Conservation (phyloP, 2,113 vertebrate species). For the Ceyx cyanopectus region DNA sequence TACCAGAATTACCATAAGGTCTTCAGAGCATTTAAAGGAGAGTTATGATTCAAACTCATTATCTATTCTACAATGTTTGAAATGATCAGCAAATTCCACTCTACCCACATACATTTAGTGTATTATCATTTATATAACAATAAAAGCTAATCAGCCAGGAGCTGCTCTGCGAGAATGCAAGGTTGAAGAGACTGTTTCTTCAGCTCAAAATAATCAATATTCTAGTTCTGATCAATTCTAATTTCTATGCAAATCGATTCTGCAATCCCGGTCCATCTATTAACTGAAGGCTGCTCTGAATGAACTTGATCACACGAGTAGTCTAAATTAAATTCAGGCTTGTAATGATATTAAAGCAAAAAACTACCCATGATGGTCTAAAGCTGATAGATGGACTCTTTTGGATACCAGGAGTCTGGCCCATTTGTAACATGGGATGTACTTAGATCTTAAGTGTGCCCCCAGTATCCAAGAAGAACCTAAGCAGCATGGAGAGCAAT, state of each 20-base stretch:
- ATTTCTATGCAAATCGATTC: constrained; percentile 45
- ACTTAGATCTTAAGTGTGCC: not conserved
- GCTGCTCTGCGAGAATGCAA: not conserved
- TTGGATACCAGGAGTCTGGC: not conserved
- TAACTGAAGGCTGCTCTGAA: not conserved
- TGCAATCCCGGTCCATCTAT: not conserved
- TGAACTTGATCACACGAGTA: not conserved
- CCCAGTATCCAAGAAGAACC: not conserved
- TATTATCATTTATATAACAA: not conserved
- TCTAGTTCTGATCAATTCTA: constrained; percentile 26
- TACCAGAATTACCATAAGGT: not conserved
- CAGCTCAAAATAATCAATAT: constrained; percentile 43
- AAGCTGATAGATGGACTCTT: not conserved
- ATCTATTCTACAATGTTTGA: not conserved
- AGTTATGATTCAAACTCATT: not conserved
- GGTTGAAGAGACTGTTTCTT: constrained; percentile 5
- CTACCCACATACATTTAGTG: not conserved
- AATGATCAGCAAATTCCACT: not conserved
- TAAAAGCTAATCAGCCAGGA: not conserved
- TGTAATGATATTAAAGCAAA: not conserved
- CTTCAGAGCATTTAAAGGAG: not conserved
- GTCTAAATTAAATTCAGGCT: not conserved
- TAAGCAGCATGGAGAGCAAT: not conserved
- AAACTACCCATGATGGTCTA: not conserved
- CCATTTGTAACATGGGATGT: not conserved